Evolutionary conservation across 2,888 invertebrate genomes (phyloP).

Genomic region (Dryadula phaetusa): DNA sequence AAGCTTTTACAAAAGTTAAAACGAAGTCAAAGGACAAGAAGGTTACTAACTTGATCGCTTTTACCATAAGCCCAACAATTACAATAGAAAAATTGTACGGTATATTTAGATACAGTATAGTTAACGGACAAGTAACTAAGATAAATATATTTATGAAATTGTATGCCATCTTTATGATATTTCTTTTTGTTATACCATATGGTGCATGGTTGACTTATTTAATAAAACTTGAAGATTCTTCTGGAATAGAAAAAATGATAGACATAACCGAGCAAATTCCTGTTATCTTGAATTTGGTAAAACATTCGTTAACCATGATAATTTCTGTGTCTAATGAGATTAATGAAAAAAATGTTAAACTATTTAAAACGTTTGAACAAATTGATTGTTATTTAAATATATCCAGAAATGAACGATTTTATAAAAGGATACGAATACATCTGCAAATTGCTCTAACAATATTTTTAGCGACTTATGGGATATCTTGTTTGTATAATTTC

Average conservation of each 20-base stretch:
- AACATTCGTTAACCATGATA: slow-evolving; percentile 29
- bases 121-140: slow-evolving; percentile 8
- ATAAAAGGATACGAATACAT: slow-evolving; percentile 23
- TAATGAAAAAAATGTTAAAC: slow-evolving; percentile 19
- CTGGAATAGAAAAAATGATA: slow-evolving; percentile 8
- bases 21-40: not conserved
- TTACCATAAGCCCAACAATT: slow-evolving; percentile 6
- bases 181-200: not conserved
- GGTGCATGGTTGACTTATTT: not conserved
- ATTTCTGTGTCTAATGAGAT: not conserved
- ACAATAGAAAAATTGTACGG: slow-evolving; percentile 28
- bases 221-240: not conserved
- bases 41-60: not conserved
- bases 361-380: slow-evolving; percentile 29
- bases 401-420: slow-evolving; percentile 13
- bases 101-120: slow-evolving; percentile 21
- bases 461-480: not conserved
- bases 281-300: not conserved
- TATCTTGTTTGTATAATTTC: slow-evolving; percentile 9
- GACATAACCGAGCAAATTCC: slow-evolving; percentile 19
- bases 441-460: slow-evolving; percentile 26
- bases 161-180: slow-evolving; percentile 7
- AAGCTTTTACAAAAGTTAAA: not conserved
- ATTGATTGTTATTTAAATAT: slow-evolving; percentile 39
- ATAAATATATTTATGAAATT: slow-evolving; percentile 21